A percentile compares a stretch with the other conserved stretches of the same genome.
phyloP scores from a whole-genome alignment of 1,140 invertebrate species.

The Mercenaria mercenaria region DNA sequence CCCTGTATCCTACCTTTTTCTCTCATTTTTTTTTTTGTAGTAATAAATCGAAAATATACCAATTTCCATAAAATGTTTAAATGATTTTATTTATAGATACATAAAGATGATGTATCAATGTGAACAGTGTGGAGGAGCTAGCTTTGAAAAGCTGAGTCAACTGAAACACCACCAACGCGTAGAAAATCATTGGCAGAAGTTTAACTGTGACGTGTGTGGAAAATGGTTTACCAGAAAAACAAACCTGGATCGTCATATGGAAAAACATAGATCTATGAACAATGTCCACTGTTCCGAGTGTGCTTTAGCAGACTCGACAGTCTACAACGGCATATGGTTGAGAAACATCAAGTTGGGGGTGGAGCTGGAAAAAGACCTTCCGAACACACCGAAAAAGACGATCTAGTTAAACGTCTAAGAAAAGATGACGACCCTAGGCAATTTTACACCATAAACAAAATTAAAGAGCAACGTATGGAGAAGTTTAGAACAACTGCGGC shows the following conservation, averaged over 20 bases:
- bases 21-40: too few species aligned
- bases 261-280: background rate
- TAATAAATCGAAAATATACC: too few species aligned
- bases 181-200: conserved; percentile 32
- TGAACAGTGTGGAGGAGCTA: conserved; percentile 36
- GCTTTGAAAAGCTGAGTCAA: conserved; percentile 34
- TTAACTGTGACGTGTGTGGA: conserved; percentile 8
- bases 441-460: background rate
- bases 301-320: background rate
- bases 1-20: too few species aligned
- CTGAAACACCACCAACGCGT: conserved; percentile 1
- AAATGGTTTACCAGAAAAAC: conserved; percentile 20
- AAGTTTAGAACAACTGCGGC: conserved; percentile 4
- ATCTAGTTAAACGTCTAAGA: background rate
- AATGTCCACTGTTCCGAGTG: conserved; percentile 22
- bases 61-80: too few species aligned
- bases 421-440: background rate
- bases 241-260: conserved; percentile 11
- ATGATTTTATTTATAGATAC: too few species aligned
- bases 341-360: background rate
- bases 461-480: background rate
- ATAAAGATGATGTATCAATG: conserved; percentile 21
- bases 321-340: background rate
- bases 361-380: background rate
- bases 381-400: too few species aligned